Evolutionary conservation across 2,888 invertebrate genomes (phyloP), one percentile per base, ranked within the genome.

Genomic region (Amphiduros pacificus): DNA sequence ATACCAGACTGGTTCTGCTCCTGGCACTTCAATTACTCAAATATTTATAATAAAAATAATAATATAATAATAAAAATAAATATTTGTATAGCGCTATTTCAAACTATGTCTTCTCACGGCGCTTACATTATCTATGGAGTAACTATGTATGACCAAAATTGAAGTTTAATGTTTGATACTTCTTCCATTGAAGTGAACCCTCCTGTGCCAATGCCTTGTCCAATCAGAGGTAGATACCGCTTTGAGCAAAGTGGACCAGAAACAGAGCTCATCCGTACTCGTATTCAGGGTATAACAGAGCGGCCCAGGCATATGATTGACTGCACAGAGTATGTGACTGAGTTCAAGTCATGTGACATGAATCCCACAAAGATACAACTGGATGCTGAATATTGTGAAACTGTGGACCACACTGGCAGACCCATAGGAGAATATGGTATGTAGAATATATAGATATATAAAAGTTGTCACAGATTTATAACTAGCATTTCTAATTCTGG

Each of bases 181-280:
- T n/a, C n/a, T n/a, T n/a, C n/a, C n/a, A n/a, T 36, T 51, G 9
- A 62, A 79, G 78, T 80, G 68, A 73, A 82, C 63, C 82, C 82
- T 3, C 97, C 97, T 0, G 89, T 91, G 0, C 91, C 96, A 0
- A 91, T 97, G 3, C 88, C 93, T 41, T 97, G 97, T 81, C 97
- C 97, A 0, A 90, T 98, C 1, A 95, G 95, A 48, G 98, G 98
- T 0, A 94, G 96, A 83, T 98, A 94, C 78, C 91, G 90, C 80
- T 97, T 98, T 77, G 89, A 90, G 0, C 97, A 97, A 83, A 63
- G 94, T 80, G 71, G 73, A 9, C 71, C 70, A 22, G 32, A 62
- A 1, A 65, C 73, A 36, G 79, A 80, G 60, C 64, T 73, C 31
- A 96, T 96, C 77, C 91, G 90, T 84, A 97, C 96, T 0, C 88